Evolutionary conservation across 2,113 vertebrate species (phyloP).

Genomic region (Mormoops blainvillei): DNA sequence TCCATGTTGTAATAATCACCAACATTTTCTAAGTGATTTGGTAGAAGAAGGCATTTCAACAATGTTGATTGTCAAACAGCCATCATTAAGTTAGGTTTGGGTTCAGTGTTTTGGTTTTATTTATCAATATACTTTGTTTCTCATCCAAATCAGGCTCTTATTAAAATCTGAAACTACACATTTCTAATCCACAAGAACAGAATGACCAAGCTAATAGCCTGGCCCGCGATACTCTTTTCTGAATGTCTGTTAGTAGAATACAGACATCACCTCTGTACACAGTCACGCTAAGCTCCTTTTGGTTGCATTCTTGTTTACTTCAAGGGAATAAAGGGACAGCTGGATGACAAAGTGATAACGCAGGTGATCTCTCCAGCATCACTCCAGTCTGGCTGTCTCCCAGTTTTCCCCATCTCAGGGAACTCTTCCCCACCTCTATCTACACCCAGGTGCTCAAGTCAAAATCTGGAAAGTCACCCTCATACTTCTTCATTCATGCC

Average conservation of each 20-base stretch:
- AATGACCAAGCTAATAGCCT: background rate
- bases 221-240: background rate
- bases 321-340: background rate
- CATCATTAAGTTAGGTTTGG: background rate
- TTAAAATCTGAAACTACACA: background rate
- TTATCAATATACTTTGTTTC: background rate
- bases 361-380: background rate
- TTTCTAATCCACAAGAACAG: slow-evolving; percentile 1
- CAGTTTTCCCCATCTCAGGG: background rate
- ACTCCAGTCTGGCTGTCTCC: background rate
- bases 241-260: background rate
- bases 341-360: background rate
- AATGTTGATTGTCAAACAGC: background rate
- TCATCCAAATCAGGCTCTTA: background rate
- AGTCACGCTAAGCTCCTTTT: background rate
- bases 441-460: background rate
- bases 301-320: background rate
- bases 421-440: background rate
- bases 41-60: background rate
- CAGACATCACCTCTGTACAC: background rate
- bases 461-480: background rate
- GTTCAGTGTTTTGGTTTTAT: background rate
- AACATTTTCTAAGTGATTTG: background rate
- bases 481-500: background rate
- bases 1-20: background rate